A percentile compares a stretch with the other conserved stretches of the same genome.
These are phyloP conservation scores for Plutella xylostella DNA, from an alignment of 2,888 invertebrate species.

Conservation along the genomic window DNA sequence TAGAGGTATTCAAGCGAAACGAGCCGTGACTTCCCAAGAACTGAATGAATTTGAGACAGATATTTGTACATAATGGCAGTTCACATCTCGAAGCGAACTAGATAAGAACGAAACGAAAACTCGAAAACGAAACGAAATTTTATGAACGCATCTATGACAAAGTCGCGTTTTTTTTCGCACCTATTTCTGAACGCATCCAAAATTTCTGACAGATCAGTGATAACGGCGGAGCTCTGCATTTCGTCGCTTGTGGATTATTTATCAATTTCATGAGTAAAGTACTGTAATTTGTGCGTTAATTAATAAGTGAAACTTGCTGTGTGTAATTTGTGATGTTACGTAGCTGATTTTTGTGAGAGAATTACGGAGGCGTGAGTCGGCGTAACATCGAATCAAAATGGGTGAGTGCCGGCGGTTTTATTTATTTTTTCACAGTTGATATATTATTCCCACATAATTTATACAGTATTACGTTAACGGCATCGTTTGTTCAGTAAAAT, in stretches of 20 bases:
- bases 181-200: background rate
- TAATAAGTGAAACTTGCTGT: slow-evolving; percentile 11
- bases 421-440: slow-evolving; percentile 14
- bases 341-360: slow-evolving; percentile 27
- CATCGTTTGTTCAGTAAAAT: too few relatives aligned
- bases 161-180: background rate
- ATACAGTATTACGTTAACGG: background rate
- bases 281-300: slow-evolving; percentile 7
- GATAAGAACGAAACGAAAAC: background rate
- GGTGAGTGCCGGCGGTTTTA: slow-evolving; percentile 51
- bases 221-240: background rate
- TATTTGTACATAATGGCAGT: too few relatives aligned
- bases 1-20: slow-evolving; percentile 3
- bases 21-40: background rate
- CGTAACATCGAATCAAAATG: slow-evolving; percentile 40
- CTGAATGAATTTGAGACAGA: too few relatives aligned
- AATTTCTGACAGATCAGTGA: background rate
- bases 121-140: background rate
- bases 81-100: background rate
- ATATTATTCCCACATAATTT: background rate
- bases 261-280: background rate
- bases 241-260: background rate
- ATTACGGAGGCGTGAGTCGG: slow-evolving; percentile 22
- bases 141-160: background rate
- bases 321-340: slow-evolving; percentile 43